Evolutionary conservation across 2,888 invertebrate genomes (phyloP).

Genomic region (Heliconius ismenius): DNA sequence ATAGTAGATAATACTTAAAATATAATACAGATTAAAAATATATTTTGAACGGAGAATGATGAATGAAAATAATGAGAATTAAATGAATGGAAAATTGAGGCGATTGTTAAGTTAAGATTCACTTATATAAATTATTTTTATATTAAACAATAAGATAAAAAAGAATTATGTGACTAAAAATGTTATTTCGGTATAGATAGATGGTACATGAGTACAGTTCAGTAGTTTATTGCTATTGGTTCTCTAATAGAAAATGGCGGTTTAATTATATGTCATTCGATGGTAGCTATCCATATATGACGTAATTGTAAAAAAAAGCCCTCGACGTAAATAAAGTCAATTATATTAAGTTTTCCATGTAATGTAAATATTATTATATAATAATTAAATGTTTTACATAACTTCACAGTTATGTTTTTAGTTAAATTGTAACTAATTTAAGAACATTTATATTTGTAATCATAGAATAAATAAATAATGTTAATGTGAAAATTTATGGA

Average conservation of each 20-base stretch:
- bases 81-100: not conserved
- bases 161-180: not conserved
- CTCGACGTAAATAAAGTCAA: constrained; percentile 55
- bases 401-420: constrained; percentile 25
- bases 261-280: constrained; percentile 20
- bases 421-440: constrained; percentile 44
- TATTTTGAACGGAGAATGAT: not conserved
- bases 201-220: not conserved
- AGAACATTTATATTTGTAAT: constrained; percentile 77
- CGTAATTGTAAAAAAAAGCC: constrained; percentile 18
- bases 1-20: constrained; percentile 15
- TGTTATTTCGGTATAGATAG: not conserved
- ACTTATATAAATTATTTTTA: constrained; percentile 18
- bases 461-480: constrained; percentile 54
- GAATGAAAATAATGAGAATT: constrained; percentile 1
- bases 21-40: constrained; percentile 10
- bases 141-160: constrained; percentile 10
- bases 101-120: constrained; percentile 13
- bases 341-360: constrained; percentile 66
- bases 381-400: constrained; percentile 22
- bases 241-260: not conserved
- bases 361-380: constrained; percentile 60
- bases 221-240: not conserved
- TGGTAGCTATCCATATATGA: constrained; percentile 38
- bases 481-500: constrained; percentile 56